Conservation (phyloP, 2,797 vertebrate species). For the Chromobotia macracanthus region DNA sequence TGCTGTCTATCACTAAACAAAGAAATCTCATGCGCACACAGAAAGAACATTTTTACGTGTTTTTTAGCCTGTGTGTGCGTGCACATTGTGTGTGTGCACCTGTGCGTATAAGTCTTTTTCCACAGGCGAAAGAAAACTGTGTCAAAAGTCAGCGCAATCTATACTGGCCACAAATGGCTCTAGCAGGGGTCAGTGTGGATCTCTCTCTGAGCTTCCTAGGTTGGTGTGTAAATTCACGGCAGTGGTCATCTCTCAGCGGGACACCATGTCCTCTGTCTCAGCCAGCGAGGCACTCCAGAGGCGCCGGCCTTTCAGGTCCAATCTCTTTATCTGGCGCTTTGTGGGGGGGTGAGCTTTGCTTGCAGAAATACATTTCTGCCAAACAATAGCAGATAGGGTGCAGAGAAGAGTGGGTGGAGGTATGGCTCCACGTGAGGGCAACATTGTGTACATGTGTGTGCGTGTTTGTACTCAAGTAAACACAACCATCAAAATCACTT, state of each 20-base stretch:
- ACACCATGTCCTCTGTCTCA: conserved; percentile 52
- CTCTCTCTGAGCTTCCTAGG: neutral
- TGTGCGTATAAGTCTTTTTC: neutral
- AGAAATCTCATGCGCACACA: conserved; percentile 45
- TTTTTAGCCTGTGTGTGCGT: neutral
- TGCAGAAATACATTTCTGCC: conserved; percentile 51
- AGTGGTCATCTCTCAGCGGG: conserved; percentile 47
- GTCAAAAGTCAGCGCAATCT: conserved; percentile 31
- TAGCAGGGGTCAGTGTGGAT: conserved; percentile 21
- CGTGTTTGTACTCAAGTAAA: conserved; percentile 23
- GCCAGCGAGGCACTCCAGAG: conserved; percentile 25
- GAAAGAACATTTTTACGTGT: conserved; percentile 21
- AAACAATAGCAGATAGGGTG: conserved; percentile 40
- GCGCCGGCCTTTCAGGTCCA: conserved; percentile 39
- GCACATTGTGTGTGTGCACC: conserved; percentile 25
- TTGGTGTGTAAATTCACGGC: conserved; percentile 27
- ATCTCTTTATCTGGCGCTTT: conserved; percentile 56
- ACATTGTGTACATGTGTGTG: conserved; percentile 36
- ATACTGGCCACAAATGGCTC: conserved; percentile 28
- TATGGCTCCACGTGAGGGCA: conserved; percentile 23
- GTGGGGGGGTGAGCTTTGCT: conserved; percentile 33
- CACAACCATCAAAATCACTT: neutral
- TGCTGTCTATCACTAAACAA: conserved; percentile 21
- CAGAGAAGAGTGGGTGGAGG: conserved; percentile 42
- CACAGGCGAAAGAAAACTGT: neutral